Base-by-base conservation (phyloP, 1,140 invertebrate species). In the Dendroctonus valens region DNA sequence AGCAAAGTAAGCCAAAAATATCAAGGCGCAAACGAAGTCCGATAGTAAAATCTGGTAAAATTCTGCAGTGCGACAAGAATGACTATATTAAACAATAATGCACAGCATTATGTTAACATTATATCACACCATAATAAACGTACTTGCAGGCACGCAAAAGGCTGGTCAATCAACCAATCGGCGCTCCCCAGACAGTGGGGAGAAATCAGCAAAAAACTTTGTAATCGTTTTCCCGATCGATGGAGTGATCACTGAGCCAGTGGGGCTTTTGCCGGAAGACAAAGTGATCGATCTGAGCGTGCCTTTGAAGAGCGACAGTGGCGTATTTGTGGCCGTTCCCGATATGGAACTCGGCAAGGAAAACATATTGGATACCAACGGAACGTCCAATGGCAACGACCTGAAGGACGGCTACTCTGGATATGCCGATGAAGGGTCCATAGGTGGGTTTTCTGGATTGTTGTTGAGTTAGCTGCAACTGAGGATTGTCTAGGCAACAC, bases 381-480 rank as follows among this genome's bases (percentile, higher is more conserved):
- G 12, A 5, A 12, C 44, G 7, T 7, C 51, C 0, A 52, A 44
- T 14, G 62, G 66, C 41, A 51, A 58, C 26, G 59, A 66, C n/a
- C 46, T 65, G 0, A 73, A 71, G 58, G 54, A 37, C 6, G 60
- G 59, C 42, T 72, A 64, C 79, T 95, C 92, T 5, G 82, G 93
- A 37, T 93, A 91, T 0, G 91, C 93, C 68, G 94, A 97, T 74
- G 94, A 97, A 79, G 88, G 88, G 5, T 90, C 88, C 0, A 86
- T 90, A 51, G 52, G 61, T 55, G 40, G 3, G n/a, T 60, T 49
- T 49, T 7, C 5, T 4, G 9, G 11, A n/a, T 26, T 5, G 9
- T 52, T n/a, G 2, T 11, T 52, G 11, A 3, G 6, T 12, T 12
- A 3, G 8, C 15, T 52, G 11, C 11, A n/a, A 52, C 8, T 52